phyloP scores from a whole-genome alignment of 2,888 invertebrate species.

The Brachyopa scutellaris region DNA sequence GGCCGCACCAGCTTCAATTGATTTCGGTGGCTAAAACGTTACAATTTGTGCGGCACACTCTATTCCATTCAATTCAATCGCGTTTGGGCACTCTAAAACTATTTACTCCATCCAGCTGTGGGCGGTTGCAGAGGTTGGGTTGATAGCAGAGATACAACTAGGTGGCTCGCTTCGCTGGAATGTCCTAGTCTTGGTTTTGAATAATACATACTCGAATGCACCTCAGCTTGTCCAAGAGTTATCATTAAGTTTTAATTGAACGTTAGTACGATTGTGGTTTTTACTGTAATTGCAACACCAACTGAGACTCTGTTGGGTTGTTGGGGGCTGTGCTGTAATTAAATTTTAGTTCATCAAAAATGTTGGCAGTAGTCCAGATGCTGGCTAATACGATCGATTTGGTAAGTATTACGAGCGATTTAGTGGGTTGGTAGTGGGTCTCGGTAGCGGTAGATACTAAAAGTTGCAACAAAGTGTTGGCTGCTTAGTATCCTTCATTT shows the following conservation, averaged over 20 bases:
- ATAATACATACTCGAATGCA: conserved; percentile 3
- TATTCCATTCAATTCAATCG: conserved; percentile 56
- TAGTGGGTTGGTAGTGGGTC: background rate
- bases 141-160: background rate
- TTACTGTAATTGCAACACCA: conserved; percentile 10
- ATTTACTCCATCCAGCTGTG: conserved; percentile 16
- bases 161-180: conserved; percentile 9
- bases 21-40: conserved; percentile 67
- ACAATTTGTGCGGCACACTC: conserved; percentile 58
- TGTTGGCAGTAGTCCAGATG: too few relatives aligned
- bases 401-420: background rate
- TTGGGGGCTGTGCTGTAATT: conserved; percentile 6
- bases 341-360: conserved; percentile 1
- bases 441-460: background rate
- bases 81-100: conserved; percentile 15
- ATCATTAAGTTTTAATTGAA: conserved; percentile 63
- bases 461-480: background rate
- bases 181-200: conserved; percentile 22
- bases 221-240: conserved; percentile 14
- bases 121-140: conserved; percentile 51
- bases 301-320: background rate
- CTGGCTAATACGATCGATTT: background rate
- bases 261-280: conserved; percentile 1
- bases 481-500: background rate
- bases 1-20: conserved; percentile 48